Base-by-base conservation (phyloP, 2,888 invertebrate species). In the Melinopterus prodromus region DNA sequence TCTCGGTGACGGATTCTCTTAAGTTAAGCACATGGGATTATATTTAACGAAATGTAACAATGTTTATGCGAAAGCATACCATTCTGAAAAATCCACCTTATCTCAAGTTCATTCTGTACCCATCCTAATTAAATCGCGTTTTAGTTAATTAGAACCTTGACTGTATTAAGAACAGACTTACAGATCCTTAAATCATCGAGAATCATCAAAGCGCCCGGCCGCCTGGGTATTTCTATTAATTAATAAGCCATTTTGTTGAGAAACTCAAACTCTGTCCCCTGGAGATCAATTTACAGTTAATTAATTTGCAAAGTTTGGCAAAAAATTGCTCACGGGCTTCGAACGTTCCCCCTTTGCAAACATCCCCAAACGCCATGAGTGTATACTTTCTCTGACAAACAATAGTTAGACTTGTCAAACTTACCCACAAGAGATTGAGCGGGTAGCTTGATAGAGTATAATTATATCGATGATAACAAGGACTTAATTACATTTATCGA, bases 251-350 rank as follows among this genome's bases (percentile, higher is more conserved):
- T 53, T 53, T 53, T 53, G 53, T 53, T 53, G 53, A 7, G 9
- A 53, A 53, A 53, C 53, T 53, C 53, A 53, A 53, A 53, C 53
- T 53, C 53, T 53, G 53, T 6, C 2, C 53, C 53, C 53, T 53
- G 9, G 53, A 53, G 53, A 53, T 53, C 12, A 53, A 53, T 53
- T 53, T 53, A 53, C 53, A 53, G 53, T 53, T 53, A 53, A 53
- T 53, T 53, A 53, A 53, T 53, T 53, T 53, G 53, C 53, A 53
- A 53, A 53, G 53, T 53, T 53, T 53, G 53, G 53, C 53, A 53
- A 53, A 53, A n/a, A 53, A 53, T 53, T 53, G 53, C 53, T 6
- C 53, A 9, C 53, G 53, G 53, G 53, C 9, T 53, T 53, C 53
- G 53, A 53, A 53, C 53, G 3, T 53, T 53, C 5, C 53, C 53